A percentile compares a stretch with the other conserved stretches of the same genome.
Conservation (phyloP, 1,140 invertebrate genomes). For the Teleogryllus occipitalis region DNA sequence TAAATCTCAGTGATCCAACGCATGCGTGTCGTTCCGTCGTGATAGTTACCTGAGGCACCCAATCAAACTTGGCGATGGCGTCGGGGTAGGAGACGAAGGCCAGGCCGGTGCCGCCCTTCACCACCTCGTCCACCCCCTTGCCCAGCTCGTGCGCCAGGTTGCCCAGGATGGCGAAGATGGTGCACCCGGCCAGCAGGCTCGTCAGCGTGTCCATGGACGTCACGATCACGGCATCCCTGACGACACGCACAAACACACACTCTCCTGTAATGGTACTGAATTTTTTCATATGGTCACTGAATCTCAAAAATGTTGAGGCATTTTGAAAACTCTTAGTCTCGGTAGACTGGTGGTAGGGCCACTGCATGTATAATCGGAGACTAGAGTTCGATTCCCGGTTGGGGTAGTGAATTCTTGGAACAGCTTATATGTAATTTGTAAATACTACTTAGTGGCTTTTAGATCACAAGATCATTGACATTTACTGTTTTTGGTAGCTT, state of each 20-base stretch:
- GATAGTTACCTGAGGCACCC: conserved; percentile 56
- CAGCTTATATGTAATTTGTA: too few species aligned
- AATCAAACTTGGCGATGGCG: conserved; percentile 72
- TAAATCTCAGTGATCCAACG: too few species aligned
- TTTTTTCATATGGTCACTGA: too few species aligned
- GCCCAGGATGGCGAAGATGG: conserved; percentile 78
- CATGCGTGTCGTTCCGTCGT: too few species aligned
- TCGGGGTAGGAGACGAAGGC: conserved; percentile 86
- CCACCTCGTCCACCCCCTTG: conserved; percentile 50
- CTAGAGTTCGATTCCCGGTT: too few species aligned
- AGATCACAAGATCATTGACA: too few species aligned
- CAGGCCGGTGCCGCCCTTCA: conserved; percentile 60
- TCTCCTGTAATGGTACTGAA: not conserved
- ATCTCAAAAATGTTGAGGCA: not conserved
- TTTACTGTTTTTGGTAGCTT: too few species aligned
- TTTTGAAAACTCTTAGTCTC: too few species aligned
- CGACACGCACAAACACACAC: conserved; percentile 9
- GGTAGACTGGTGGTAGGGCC: too few species aligned
- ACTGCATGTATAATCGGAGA: too few species aligned
- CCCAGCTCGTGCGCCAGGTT: conserved; percentile 32
- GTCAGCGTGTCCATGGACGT: conserved; percentile 68
- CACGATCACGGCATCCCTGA: conserved; percentile 64
- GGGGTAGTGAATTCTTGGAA: too few species aligned
- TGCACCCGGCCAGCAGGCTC: conserved; percentile 74
- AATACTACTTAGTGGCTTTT: too few species aligned